Evolutionary conservation across 2,113 vertebrate species (phyloP).

Genomic region (Spizaetus ornatus): DNA sequence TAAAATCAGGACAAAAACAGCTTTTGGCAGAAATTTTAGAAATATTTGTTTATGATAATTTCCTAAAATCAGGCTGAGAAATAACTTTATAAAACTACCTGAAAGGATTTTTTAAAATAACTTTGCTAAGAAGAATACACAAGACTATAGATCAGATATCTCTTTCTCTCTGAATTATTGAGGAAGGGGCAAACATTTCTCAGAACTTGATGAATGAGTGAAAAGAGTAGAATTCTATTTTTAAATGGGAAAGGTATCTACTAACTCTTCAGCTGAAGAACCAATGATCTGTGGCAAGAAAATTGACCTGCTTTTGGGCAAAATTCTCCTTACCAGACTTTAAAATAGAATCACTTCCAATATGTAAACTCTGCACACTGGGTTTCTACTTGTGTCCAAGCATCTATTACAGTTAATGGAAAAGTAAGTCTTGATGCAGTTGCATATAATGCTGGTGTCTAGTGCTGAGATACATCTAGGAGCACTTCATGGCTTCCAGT

Average conservation of each 20-base stretch:
- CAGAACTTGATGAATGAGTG: neutral
- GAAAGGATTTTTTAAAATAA: neutral
- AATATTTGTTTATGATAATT: neutral
- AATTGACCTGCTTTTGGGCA: neutral
- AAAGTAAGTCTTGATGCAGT: neutral
- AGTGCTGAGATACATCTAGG: neutral
- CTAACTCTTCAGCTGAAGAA: neutral
- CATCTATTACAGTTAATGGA: neutral
- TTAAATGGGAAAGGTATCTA: neutral
- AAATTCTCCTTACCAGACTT: neutral
- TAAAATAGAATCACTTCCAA: neutral
- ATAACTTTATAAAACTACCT: neutral
- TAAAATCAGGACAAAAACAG: neutral
- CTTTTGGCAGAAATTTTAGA: neutral
- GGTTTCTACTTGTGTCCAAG: neutral
- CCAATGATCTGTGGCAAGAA: neutral
- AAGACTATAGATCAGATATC: neutral
- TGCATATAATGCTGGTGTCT: neutral
- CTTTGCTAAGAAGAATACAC: neutral
- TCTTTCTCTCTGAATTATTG: neutral
- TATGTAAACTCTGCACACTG: neutral
- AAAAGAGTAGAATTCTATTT: neutral
- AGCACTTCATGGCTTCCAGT: neutral
- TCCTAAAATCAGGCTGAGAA: neutral
- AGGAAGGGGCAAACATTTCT: neutral